A percentile compares a stretch with the other conserved stretches of the same genome.
These are phyloP conservation scores for Gallinago nigripennis DNA, from an alignment of 2,797 vertebrate species.

Conservation along the genomic window DNA sequence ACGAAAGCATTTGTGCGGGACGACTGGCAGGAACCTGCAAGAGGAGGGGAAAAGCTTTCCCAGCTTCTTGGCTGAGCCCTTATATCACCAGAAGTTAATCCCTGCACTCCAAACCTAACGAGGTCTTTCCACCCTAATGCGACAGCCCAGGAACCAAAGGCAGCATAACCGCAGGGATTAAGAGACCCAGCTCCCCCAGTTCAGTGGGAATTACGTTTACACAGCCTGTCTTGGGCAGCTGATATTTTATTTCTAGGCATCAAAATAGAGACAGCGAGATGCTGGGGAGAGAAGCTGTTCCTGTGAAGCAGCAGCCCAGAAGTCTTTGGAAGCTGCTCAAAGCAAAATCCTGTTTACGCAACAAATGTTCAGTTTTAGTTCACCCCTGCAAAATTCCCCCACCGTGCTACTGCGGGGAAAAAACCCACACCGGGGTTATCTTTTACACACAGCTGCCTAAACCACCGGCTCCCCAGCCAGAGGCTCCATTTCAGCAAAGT, in stretches of 20 bases:
- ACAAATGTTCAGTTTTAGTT: accelerated
- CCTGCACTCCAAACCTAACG: neutral
- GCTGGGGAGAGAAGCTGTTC: neutral
- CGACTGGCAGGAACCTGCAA: neutral
- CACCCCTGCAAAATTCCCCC: neutral
- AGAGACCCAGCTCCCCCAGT: neutral
- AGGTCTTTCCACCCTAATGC: neutral
- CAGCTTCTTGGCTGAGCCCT: neutral
- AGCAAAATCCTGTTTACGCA: neutral
- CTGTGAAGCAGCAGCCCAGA: neutral
- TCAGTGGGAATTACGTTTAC: neutral
- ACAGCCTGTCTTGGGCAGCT: neutral
- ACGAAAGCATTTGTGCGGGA: neutral
- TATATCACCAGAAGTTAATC: neutral
- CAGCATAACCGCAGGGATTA: neutral
- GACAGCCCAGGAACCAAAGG: neutral
- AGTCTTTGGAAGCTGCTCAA: constrained; percentile 14
- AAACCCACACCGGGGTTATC: neutral
- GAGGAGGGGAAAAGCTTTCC: neutral
- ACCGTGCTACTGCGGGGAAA: accelerated
- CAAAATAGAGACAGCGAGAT: neutral
- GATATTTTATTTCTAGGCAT: neutral
- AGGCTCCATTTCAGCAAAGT: neutral
- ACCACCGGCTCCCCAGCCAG: neutral
- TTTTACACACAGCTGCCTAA: neutral